Base-by-base conservation (phyloP, 2,113 vertebrate species). In the Proteles cristata region DNA sequence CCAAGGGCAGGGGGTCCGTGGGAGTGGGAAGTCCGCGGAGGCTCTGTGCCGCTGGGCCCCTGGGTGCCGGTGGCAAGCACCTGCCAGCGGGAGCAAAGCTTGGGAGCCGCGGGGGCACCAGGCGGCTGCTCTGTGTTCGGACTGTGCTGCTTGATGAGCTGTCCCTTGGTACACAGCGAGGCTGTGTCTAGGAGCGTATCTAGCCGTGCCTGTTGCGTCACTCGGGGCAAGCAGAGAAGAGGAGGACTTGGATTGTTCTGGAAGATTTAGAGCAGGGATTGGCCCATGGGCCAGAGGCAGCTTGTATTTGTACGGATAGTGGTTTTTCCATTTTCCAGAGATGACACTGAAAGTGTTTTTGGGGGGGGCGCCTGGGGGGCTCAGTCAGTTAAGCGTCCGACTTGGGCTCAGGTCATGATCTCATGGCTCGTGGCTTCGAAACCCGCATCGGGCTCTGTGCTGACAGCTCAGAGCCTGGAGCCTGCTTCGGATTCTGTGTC, bases 111-210 rank as follows among this genome's bases (percentile, higher is more conserved):
- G 6, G 5, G 80, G 28, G 16, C 5, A 1, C 33, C 48, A 3
- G 9, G 45, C 3, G 3, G 12, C 53, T 21, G 7, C 48, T 33
- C 17, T 43, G 55, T n/a, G 28, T 23, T 33, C 11, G 17, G 25
- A 23, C 9, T n/a, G 17, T 68, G 90, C 81, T 26, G 0, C 17
- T 4, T 25, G 58, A 45, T 5, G 28, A 68, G 35, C 35, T 5
- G 3, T 58, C 68, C 39, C 39, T 4, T 31, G 12, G 16, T 39
- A 53, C 25, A 3, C 39, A 15, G 7, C 1, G 21, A 11, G 35
- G 0, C 2, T 21, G 23, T 8, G 26, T 84, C 8, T n/a, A 11
- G 26, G 48, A 39, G 50, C 0, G 0, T 61, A 81, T 68, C 48
- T 61, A 7, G 8, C 33, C 28, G 11, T 61, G 50, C 53, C n/a